Base-by-base conservation (phyloP, 2,113 vertebrate genomes). In the Ochotona curzoniae region DNA sequence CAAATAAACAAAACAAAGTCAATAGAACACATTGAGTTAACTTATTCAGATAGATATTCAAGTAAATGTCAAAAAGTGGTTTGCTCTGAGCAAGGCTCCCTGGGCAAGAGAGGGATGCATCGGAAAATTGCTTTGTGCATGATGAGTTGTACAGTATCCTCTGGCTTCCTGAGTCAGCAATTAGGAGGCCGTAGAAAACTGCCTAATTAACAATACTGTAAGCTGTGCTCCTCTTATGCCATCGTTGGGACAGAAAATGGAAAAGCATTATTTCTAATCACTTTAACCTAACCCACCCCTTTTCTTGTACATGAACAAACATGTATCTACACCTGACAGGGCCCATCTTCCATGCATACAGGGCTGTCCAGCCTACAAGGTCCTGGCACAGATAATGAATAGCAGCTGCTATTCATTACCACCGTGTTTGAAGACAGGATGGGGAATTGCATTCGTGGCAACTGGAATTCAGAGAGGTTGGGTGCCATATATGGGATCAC, bases 1-100 rank as follows among this genome's bases (percentile, higher is more conserved):
- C 54, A 57, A 57, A 57, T 57, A 57, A 57, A 57, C 54, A 57
- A 57, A 57, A 57, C 17, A 57, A 57, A 57, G 17, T 57, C 54
- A 57, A 57, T 57, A 57, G 13, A 57, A 57, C 5, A 57, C 54
- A 57, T 57, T 57, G 13, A 57, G 54, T 57, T n/a, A n/a, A n/a
- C 93, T 89, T 89, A 80, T 84, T 94, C 90, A 67, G 32, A 12
- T 57, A 92, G 93, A 90, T 63, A 17, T 12, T 38, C 60, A 83
- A 90, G 78, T 83, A 86, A 93, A 67, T 93, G 63, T 32, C 70
- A 80, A 86, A 64, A 69, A 74, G 26, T 63, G 25, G 23, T 61
- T 90, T 4, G 8, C 57, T 79, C 38, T 82, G 18, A 76, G n/a
- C 73, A 75, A 25, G 84, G 61, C 15, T 51, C n/a, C 83, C 66